Conservation (phyloP, 2,888 invertebrate genomes). For the Ectemnius continuus region DNA sequence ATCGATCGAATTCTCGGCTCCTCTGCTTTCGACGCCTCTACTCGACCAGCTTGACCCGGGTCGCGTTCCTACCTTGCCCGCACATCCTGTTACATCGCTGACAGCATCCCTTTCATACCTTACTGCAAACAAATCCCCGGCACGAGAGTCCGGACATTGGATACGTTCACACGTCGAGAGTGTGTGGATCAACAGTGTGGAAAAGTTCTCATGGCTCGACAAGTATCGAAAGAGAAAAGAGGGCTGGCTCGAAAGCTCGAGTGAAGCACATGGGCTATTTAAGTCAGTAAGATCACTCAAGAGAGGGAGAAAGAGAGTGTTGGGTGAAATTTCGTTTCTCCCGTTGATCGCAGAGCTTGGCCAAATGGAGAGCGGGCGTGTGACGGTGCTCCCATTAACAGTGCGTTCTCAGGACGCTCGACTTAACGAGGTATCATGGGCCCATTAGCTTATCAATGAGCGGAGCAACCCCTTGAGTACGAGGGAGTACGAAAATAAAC, state of each 20-base stretch:
- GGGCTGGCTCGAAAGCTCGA: neutral
- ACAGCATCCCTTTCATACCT: too few species aligned
- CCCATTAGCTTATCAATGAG: constrained; percentile 73
- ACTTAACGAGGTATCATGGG: constrained; percentile 62
- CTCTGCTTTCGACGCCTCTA: constrained; percentile 1
- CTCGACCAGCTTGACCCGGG: too few species aligned
- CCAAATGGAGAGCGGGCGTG: constrained; percentile 20
- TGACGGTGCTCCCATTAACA: constrained; percentile 42
- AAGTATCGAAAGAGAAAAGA: neutral
- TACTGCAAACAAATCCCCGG: too few species aligned
- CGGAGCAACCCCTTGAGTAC: constrained; percentile 63
- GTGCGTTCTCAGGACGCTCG: constrained; percentile 59
- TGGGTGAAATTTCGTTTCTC: constrained; percentile 37
- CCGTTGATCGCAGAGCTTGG: constrained; percentile 30
- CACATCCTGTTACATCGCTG: too few species aligned
- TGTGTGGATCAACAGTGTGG: too few species aligned
- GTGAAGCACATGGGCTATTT: neutral
- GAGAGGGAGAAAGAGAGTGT: constrained; percentile 8
- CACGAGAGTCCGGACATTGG: too few species aligned
- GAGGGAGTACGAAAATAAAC: constrained; percentile 74
- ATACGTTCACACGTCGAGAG: too few species aligned
- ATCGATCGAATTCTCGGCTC: constrained; percentile 55
- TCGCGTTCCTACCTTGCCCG: too few species aligned
- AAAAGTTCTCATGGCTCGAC: neutral
- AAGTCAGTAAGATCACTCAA: neutral